These are phyloP conservation scores for Meloidogyne floridensis DNA, from an alignment of 1,140 invertebrate genomes.

Conservation along the genomic window DNA sequence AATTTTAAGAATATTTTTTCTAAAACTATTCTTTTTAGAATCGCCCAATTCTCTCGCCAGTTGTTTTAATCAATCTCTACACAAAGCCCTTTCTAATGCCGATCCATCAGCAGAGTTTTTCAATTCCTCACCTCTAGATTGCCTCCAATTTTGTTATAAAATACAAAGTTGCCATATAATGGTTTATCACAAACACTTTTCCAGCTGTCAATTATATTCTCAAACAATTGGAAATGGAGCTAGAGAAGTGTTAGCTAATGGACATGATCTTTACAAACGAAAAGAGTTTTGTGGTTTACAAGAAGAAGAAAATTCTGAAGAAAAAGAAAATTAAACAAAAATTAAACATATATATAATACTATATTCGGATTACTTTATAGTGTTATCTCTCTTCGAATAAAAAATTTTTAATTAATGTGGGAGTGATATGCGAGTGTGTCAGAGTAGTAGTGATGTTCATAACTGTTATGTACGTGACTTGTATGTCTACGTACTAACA, in stretches of 20 bases:
- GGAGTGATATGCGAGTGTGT: no score
- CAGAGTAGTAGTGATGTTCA: no score
- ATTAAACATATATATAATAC: no score
- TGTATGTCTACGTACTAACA: no score
- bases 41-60: not conserved
- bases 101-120: slow-evolving; percentile 16
- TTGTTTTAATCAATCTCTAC: slow-evolving; percentile 1
- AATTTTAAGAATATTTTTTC: not conserved
- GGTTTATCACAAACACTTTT: slow-evolving; percentile 53
- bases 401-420: no score
- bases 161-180: slow-evolving; percentile 36
- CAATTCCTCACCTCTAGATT: slow-evolving; percentile 23
- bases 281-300: not conserved
- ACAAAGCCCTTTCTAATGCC: slow-evolving; percentile 15
- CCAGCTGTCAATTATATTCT: slow-evolving; percentile 50
- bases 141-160: slow-evolving; percentile 7
- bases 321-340: not conserved
- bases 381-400: no score
- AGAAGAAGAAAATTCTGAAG: not conserved
- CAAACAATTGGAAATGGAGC: slow-evolving; percentile 41
- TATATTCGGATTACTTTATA: no score
- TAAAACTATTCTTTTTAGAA: not conserved
- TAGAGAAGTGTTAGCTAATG: slow-evolving; percentile 44
- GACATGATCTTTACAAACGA: slow-evolving; percentile 46
- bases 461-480: no score